phyloP scores from a whole-genome alignment of 1,140 invertebrate genomes.

The Sitodiplosis mosellana region DNA sequence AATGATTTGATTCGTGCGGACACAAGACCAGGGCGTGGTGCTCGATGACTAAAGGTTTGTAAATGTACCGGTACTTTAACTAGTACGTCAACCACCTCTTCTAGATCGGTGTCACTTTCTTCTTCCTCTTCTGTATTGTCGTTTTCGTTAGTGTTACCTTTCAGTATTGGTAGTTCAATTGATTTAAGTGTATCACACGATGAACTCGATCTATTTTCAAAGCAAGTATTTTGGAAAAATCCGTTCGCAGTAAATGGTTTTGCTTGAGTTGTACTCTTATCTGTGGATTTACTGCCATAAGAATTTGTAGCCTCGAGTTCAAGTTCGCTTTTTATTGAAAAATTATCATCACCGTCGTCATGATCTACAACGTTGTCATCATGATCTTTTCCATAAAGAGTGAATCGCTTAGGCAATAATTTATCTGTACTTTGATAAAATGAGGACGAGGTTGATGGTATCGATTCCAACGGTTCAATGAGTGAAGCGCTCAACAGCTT shows the following conservation, averaged over 20 bases:
- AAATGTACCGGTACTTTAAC: too few species aligned
- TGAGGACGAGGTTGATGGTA: not conserved
- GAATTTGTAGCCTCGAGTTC: not conserved
- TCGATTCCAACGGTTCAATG: not conserved
- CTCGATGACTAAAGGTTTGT: too few species aligned
- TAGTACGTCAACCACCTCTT: too few species aligned
- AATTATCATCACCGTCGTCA: not conserved
- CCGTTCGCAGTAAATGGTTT: not conserved
- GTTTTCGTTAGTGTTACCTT: constrained; percentile 20
- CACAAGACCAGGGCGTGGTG: too few species aligned
- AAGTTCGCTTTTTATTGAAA: not conserved
- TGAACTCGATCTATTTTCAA: constrained; percentile 1
- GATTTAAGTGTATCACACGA: constrained; percentile 1
- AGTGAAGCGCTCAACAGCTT: not conserved
- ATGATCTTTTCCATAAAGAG: not conserved
- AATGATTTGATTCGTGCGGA: too few species aligned
- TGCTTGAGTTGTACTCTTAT: not conserved
- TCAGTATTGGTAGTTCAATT: not conserved
- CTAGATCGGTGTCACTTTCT: not conserved
- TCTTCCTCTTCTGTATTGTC: constrained; percentile 31
- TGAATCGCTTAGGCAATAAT: not conserved
- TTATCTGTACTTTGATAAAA: constrained; percentile 1
- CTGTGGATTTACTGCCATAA: not conserved
- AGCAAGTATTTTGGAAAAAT: constrained; percentile 1
- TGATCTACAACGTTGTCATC: constrained; percentile 1